Base-by-base conservation (phyloP, 2,888 invertebrate species). In the Rhodophaea formosa region DNA sequence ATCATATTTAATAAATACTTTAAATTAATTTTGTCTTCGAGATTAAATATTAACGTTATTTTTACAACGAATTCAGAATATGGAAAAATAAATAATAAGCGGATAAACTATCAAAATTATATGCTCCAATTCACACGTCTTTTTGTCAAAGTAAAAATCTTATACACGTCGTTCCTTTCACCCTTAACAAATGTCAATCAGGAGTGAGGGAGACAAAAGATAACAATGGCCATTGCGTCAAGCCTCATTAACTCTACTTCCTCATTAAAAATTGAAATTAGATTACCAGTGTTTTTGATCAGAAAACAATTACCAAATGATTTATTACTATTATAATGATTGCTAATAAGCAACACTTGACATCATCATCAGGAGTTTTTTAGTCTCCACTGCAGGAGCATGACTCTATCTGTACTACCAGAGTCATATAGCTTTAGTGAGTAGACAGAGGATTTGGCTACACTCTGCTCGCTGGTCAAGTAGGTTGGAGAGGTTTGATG, bases 151-250 rank as follows among this genome's bases (percentile, higher is more conserved):
- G 67, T 72, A 73, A 80, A 80, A 77, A 75, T 75, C 70, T 62
- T 67, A 67, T 64, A 66, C 71, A 42, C 7, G 65, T 62, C 62
- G 66, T 76, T 80, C 83, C 84, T 84, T 84, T 85, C 83, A 84
- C 83, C 77, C 72, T 61, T 60, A 61, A 65, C 60, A 68, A 72
- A 68, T 71, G 69, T 69, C 66, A 63, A 45, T 46, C 59, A 60
- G 54, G 64, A 61, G 62, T 57, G 60, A 66, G 30, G 8, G 59
- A 60, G 64, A 68, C 59, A 59, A 32, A 29, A 17, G 16, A 51
- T 53, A 55, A 23, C 49, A 61, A 67, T 68, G 60, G 68, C 47
- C 67, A 67, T 63, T 69, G 62, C 58, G 57, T 60, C 62, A 72
- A 71, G 68, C 42, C 17, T 67, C 66, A 68, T 67, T 59, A 62